Evolutionary conservation across 2,888 invertebrate species (phyloP), one percentile per base, ranked within the genome.

Genomic region (Phyto melanocephala): DNA sequence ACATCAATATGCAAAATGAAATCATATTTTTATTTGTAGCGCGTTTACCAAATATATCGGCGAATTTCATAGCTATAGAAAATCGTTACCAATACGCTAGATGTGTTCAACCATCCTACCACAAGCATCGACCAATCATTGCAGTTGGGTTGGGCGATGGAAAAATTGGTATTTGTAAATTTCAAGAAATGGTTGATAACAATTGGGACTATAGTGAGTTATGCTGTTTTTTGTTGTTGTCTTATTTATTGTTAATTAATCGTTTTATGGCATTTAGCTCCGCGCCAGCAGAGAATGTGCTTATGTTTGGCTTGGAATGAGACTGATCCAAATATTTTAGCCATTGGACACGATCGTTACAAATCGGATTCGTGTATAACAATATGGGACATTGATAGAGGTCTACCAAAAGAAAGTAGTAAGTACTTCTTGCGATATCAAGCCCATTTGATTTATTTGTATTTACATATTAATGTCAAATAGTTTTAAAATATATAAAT

Each of bases 101-200:
- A 87, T 97, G 97, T 89, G 93, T 97, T 37, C 96, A 97, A 87
- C 95, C 98, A 88, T 96, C 96, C 86, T 96, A 96, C 13, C 96
- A 97, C 24, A 93, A 94, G 70, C 93, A 94, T 37, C 96, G 97
- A 87, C 94, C 96, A 47, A 92, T 98, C 54, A 91, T 98, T 45
- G 98, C 98, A 0, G 93, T 98, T 7, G 98, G 98, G 0, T 94
- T 97, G 88, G 94, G 95, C 0, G 97, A 95, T 92, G 98, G 98
- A n/a, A 95, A 95, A 92, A 95, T 98, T 45, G 93, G 95, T 0
- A 92, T 98, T 6, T 95, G 95, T 33, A 95, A 95, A 10, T 95
- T 97, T 87, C 95, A 95, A 20, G 94, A 95, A 62, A 95, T 95
- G 50, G 90, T 90, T 54, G 89, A 92, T 85, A 88, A 87, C 85